Conservation (phyloP, 1,140 invertebrate genomes). For the Berghia stephanieae region DNA sequence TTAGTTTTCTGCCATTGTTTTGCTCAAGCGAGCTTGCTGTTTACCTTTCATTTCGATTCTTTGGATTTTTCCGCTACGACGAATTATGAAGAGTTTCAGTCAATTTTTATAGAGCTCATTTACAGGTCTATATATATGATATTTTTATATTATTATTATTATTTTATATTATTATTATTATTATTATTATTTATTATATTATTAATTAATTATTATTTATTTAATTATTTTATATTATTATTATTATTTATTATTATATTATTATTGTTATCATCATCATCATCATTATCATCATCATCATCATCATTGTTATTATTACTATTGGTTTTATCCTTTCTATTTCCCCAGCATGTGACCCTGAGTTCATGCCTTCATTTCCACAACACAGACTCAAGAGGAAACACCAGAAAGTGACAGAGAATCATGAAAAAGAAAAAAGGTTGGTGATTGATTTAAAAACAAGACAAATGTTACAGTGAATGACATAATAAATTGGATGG, state of each 20-base stretch:
- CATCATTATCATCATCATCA: neutral
- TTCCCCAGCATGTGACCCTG: constrained; percentile 88
- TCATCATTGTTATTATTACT: neutral
- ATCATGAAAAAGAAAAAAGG: constrained; percentile 38
- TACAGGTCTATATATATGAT: too few relatives aligned
- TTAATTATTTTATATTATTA: too few relatives aligned
- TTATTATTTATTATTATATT: neutral
- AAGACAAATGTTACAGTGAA: neutral
- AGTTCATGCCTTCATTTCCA: constrained; percentile 96
- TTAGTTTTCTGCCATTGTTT: too few relatives aligned
- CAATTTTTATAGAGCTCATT: too few relatives aligned
- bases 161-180: too few relatives aligned
- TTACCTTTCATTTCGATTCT: too few relatives aligned
- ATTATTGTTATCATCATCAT: neutral
- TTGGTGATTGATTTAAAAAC: neutral
- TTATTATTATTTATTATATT: too few relatives aligned
- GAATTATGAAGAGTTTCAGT: too few relatives aligned
- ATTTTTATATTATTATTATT: too few relatives aligned
- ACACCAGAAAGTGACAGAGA: constrained; percentile 30
- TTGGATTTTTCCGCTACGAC: too few relatives aligned
- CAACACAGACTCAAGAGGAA: constrained; percentile 85
- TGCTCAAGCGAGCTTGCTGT: too few relatives aligned
- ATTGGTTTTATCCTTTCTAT: constrained; percentile 16
- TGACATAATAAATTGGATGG: neutral
- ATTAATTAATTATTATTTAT: too few relatives aligned